Evolutionary conservation across 2,113 vertebrate genomes (phyloP), one percentile per base, ranked within the genome.

Genomic region (Hiodon tergisus): DNA sequence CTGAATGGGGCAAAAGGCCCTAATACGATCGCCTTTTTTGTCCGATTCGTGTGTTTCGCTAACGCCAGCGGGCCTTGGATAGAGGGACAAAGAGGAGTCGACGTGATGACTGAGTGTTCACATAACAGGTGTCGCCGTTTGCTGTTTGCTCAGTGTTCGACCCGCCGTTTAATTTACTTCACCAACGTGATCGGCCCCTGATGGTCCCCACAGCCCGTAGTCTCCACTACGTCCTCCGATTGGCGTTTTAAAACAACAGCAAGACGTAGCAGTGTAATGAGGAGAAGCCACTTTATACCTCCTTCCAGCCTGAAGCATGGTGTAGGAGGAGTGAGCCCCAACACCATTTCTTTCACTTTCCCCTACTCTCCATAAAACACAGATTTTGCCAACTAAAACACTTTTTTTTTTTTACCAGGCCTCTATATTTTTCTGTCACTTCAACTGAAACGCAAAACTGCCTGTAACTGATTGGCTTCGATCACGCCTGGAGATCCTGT

Each of bases 241-340:
- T 67, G 72, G 53, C 31, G 48, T 3, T 0, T 67, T 74, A 66
- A 74, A 74, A 57, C 72, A 74, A 52, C 16, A 74, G 8, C 10
- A 61, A 67, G 57, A 16, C n/a, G 7, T 66, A 31, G 31, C 31
- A 17, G 51, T 16, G 52, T 4, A 66, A 54, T 54, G 17, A 13
- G 5, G 68, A 14, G n/a, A 69, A 51, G 14, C 2, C 10, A 31
- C 31, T 31, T 31, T 31, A 31, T 31, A 31, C 31, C 31, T 31
- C 31, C 31, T 31, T 31, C 31, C 31, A 31, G 31, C 31, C 31
- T 31, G 31, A 31, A 31, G 31, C 31, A 31, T 31, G 31, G 31
- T 31, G 0, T 31, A 31, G 31, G 31, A 31, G 31, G 31, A 2
- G 1, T 31, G 31, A 1, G 31, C 2, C 31, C 31, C 31, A 31